Evolutionary conservation across 2,888 invertebrate genomes (phyloP).

Genomic region (Sphinx pinastri): DNA sequence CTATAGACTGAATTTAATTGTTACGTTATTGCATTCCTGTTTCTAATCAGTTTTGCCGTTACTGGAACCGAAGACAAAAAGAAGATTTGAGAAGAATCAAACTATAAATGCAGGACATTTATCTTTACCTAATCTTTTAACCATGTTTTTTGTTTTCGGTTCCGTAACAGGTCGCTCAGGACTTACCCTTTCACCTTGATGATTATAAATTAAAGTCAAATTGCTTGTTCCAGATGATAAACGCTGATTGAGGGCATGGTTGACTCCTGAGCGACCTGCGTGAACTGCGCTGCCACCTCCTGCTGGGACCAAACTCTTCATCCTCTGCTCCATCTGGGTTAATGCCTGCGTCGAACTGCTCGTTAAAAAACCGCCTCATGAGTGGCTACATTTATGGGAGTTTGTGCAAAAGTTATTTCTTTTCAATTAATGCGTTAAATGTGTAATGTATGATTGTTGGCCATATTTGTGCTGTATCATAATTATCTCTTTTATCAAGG

Average conservation of each 20-base stretch:
- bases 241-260: conserved; percentile 77
- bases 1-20: not conserved
- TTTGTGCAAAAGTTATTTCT: too few relatives aligned
- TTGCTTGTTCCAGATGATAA: conserved; percentile 82
- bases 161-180: conserved; percentile 78
- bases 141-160: conserved; percentile 43
- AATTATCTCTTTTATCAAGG: too few relatives aligned
- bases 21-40: not conserved
- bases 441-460: too few relatives aligned
- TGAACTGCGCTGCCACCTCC: conserved; percentile 33
- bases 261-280: conserved; percentile 79
- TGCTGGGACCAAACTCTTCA: conserved; percentile 21
- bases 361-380: too few relatives aligned
- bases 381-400: too few relatives aligned
- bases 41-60: not conserved
- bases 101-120: not conserved
- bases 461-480: too few relatives aligned
- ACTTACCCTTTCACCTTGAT: conserved; percentile 53
- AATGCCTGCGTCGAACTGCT: too few relatives aligned
- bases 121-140: not conserved
- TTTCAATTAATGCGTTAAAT: too few relatives aligned
- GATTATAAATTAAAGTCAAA: conserved; percentile 69
- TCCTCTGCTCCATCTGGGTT: too few relatives aligned
- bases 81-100: not conserved
- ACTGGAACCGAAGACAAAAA: conserved; percentile 25